Evolutionary conservation across 2,888 invertebrate species (phyloP).

Genomic region (Agriopis aurantiaria): DNA sequence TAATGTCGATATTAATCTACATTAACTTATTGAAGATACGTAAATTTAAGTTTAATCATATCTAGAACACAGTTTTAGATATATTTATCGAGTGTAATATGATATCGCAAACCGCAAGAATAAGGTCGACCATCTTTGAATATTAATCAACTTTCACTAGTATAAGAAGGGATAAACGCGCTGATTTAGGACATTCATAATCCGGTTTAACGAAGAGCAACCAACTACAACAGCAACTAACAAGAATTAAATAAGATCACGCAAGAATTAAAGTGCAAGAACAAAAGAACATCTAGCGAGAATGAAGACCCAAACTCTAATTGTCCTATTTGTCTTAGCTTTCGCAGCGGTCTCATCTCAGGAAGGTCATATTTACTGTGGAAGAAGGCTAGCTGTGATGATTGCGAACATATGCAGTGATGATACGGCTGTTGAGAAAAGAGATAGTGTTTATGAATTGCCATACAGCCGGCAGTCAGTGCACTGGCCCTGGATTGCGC

Average conservation of each 20-base stretch:
- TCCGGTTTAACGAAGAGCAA: not conserved
- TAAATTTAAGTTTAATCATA: too few species aligned
- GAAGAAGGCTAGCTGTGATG: constrained; percentile 45
- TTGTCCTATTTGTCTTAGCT: not conserved
- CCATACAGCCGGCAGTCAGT: not conserved
- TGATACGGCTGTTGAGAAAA: constrained; percentile 1
- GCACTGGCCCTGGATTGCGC: constrained; percentile 45
- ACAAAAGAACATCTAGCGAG: not conserved
- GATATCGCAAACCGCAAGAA: constrained; percentile 4
- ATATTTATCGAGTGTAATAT: not conserved
- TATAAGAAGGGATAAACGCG: constrained; percentile 45
- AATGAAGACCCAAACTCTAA: constrained; percentile 1
- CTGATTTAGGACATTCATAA: constrained; percentile 11
- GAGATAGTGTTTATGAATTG: not conserved
- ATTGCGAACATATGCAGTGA: constrained; percentile 18
- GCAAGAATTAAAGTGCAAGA: not conserved
- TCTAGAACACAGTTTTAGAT: not conserved
- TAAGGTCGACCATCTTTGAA: constrained; percentile 34
- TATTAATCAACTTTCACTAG: constrained; percentile 49
- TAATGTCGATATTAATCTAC: too few species aligned
- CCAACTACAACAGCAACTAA: not conserved
- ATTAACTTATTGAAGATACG: too few species aligned
- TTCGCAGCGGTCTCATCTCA: constrained; percentile 1
- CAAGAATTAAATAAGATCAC: not conserved
- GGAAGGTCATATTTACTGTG: constrained; percentile 45